Evolutionary conservation across 2,888 invertebrate species (phyloP), one percentile per base, ranked within the genome.

Genomic region (Mimas tiliae): DNA sequence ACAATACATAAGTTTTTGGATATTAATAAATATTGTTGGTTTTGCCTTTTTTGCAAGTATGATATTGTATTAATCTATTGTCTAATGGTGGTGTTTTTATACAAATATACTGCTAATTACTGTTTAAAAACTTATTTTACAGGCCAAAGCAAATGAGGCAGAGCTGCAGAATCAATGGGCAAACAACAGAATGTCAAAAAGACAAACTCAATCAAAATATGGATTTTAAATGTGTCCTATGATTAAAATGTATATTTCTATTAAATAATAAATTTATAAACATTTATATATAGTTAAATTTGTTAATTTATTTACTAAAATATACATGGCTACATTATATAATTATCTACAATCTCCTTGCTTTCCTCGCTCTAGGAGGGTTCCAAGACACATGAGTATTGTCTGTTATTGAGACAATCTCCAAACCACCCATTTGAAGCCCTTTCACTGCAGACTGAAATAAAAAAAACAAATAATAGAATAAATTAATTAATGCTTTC

Each of bases 101-200:
- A n/a, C 27, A 27, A 27, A 27, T 27, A 27, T 1, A 27, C 27
- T 27, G 27, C 27, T 27, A 27, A 27, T 27, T 27, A 27, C 27
- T 27, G 27, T 27, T 27, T 27, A 4, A 27, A 27, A 27, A 27
- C 27, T 27, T 68, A 80, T 68, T 73, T 95, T 95, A 71, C 95
- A 98, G 95, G 99, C 99, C 2, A 98, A 99, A 87, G 98, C 98
- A 69, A 97, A 98, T 89, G 99, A 99, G 87, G 95, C 97, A 68
- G 98, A 98, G 81, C 88, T 99, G 64, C 97, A 98, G 85, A 98
- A 98, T 82, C 97, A 98, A 90, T 99, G 99, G 99, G 96, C 99
- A 7, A 95, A 96, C 74, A 98, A 97, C 85, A 95, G 97, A 78
- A 95, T 96, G 91, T 96, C 96, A 3, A 96, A 96, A 76, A 95